phyloP scores from a whole-genome alignment of 1,140 invertebrate species.

The Gryllus bimaculatus region DNA sequence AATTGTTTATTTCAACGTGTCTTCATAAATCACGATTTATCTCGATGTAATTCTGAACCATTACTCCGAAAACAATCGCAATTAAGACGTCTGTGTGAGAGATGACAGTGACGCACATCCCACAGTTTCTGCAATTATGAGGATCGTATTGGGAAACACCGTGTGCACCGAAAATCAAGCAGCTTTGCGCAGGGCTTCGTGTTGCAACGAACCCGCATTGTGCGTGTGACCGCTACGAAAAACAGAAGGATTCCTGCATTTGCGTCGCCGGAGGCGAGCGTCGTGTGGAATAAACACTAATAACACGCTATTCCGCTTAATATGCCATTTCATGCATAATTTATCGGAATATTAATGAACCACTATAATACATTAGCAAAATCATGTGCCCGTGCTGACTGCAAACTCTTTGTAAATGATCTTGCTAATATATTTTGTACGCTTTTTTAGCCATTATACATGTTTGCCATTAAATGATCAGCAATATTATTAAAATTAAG shows the following conservation, averaged over 20 bases:
- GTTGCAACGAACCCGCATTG: no score
- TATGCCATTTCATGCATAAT: slow-evolving; percentile 1
- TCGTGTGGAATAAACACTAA: neutral
- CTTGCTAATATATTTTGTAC: neutral
- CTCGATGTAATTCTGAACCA: no score
- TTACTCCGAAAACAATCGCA: no score
- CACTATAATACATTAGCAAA: neutral
- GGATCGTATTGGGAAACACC: neutral
- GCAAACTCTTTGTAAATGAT: neutral
- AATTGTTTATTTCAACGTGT: no score
- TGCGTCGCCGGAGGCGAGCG: neutral
- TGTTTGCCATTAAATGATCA: no score
- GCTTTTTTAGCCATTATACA: neutral
- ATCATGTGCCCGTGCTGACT: neutral
- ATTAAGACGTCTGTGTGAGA: neutral
- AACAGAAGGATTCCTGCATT: neutral
- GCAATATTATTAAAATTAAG: neutral
- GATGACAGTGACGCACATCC: neutral
- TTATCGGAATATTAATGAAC: neutral
- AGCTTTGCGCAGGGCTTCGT: neutral
- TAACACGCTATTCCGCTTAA: neutral
- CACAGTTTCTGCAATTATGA: neutral
- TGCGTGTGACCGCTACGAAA: neutral
- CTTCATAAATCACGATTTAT: no score
- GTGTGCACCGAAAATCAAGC: neutral